A percentile compares a stretch with the other conserved stretches of the same genome.
Conservation (phyloP, 2,113 vertebrate species). For the Scalopus aquaticus region DNA sequence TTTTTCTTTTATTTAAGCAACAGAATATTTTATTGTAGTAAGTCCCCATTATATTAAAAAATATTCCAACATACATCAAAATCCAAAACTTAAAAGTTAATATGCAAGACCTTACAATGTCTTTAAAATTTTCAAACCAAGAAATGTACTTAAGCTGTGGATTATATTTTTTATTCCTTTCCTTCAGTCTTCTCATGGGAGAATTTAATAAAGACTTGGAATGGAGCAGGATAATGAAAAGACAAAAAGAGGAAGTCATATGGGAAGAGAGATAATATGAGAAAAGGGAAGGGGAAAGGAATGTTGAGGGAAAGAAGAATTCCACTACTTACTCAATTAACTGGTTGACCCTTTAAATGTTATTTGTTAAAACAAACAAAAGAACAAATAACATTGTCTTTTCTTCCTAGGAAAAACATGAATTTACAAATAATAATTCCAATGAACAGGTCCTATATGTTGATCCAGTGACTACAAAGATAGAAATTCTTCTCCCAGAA, state of each 20-base stretch:
- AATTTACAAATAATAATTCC: background rate
- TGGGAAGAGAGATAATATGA: background rate
- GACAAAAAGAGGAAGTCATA: background rate
- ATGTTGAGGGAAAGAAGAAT: background rate
- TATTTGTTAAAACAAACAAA: background rate
- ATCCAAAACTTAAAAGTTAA: background rate
- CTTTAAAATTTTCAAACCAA: constrained; percentile 20
- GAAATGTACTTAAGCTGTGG: background rate
- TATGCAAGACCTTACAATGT: background rate
- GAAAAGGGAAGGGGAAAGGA: background rate
- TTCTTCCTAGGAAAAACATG: constrained; percentile 71
- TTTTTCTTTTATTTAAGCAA: background rate
- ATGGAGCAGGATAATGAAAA: background rate
- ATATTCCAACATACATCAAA: background rate
- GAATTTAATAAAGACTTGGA: constrained; percentile 38
- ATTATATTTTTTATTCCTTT: constrained; percentile 26
- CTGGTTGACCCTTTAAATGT: background rate
- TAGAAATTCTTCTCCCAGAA: constrained; percentile 68
- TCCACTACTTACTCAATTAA: background rate
- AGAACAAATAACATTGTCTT: no score
- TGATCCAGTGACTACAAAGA: constrained; percentile 76
- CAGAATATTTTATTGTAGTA: background rate
- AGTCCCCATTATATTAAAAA: background rate
- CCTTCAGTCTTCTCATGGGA: background rate
- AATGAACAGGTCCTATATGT: fast-evolving